These are phyloP conservation scores for Sycobia sp. DNA, from an alignment of 1,140 invertebrate species.

Conservation along the genomic window DNA sequence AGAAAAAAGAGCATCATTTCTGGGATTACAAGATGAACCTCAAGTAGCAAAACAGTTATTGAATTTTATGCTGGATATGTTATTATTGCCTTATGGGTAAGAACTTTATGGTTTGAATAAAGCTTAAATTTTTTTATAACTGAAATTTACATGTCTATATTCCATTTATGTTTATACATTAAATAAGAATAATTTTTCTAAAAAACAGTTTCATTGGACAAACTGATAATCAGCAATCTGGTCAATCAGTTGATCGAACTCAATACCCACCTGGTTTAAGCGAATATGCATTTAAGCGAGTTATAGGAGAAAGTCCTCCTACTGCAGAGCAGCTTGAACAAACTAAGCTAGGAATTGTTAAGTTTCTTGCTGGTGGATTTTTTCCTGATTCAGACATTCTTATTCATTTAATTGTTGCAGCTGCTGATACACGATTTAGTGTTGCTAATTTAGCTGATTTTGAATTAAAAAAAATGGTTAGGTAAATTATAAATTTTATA, in stretches of 20 bases:
- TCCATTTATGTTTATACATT: background rate
- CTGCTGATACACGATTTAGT: slow-evolving; percentile 83
- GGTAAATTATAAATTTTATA: slow-evolving; percentile 55
- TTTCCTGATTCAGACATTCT: slow-evolving; percentile 78
- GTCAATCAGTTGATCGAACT: slow-evolving; percentile 53
- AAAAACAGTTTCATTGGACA: slow-evolving; percentile 43
- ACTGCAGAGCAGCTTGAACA: slow-evolving; percentile 83
- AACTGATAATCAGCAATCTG: slow-evolving; percentile 47
- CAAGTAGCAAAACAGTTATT: slow-evolving; percentile 73
- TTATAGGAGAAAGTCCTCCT: slow-evolving; percentile 75
- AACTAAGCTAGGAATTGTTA: slow-evolving; percentile 80
- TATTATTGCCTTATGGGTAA: slow-evolving; percentile 86
- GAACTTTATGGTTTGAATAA: slow-evolving; percentile 26
- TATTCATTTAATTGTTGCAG: slow-evolving; percentile 80
- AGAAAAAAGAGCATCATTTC: slow-evolving; percentile 66
- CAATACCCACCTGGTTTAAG: slow-evolving; percentile 80
- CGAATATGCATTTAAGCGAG: slow-evolving; percentile 77
- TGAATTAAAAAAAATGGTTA: slow-evolving; percentile 74
- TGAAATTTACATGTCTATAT: background rate
- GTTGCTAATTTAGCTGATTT: slow-evolving; percentile 79
- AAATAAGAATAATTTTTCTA: slow-evolving; percentile 9
- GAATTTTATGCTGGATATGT: slow-evolving; percentile 79
- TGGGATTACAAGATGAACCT: slow-evolving; percentile 66
- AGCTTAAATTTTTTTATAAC: slow-evolving; percentile 5
- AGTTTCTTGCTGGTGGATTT: slow-evolving; percentile 78